Percentiles rank a stretch among this genome's conserved stretches.
These are phyloP conservation scores for Amniataba percoides DNA, from an alignment of 2,797 vertebrate species.

Conservation along the genomic window DNA sequence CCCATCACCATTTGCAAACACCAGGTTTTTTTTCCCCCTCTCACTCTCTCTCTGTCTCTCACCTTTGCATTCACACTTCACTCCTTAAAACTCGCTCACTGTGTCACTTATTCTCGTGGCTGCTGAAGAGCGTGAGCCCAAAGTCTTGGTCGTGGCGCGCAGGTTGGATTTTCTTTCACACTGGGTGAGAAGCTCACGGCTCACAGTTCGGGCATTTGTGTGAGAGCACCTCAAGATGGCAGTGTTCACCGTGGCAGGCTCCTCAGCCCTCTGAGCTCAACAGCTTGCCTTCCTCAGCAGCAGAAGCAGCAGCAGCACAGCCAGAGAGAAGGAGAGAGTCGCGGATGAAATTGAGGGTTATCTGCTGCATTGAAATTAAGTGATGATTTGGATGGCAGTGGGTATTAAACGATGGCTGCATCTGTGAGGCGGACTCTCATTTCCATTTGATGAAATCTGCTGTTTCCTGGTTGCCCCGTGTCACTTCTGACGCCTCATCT, in stretches of 20 bases:
- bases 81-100: conserved; percentile 1
- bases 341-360: conserved; percentile 71
- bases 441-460: conserved; percentile 40
- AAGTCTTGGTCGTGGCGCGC: conserved; percentile 1
- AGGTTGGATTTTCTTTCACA: neutral
- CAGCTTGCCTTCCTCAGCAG: conserved; percentile 51
- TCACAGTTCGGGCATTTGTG: conserved; percentile 46
- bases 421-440: conserved; percentile 39
- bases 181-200: conserved; percentile 19
- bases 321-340: conserved; percentile 46
- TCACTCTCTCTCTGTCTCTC: too few relatives aligned
- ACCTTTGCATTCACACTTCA: conserved; percentile 32
- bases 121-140: neutral
- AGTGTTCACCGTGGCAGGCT: conserved; percentile 89
- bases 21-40: too few relatives aligned
- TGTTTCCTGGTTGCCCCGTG: conserved; percentile 43
- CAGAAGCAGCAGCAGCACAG: conserved; percentile 41
- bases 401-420: conserved; percentile 46
- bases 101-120: neutral
- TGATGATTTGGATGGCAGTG: conserved; percentile 62
- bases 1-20: conserved; percentile 23
- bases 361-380: conserved; percentile 76
- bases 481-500: conserved; percentile 32
- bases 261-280: conserved; percentile 47
- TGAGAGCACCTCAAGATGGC: conserved; percentile 91